Conservation (phyloP, 2,113 vertebrate species). For the Cyanoliseus patagonus region DNA sequence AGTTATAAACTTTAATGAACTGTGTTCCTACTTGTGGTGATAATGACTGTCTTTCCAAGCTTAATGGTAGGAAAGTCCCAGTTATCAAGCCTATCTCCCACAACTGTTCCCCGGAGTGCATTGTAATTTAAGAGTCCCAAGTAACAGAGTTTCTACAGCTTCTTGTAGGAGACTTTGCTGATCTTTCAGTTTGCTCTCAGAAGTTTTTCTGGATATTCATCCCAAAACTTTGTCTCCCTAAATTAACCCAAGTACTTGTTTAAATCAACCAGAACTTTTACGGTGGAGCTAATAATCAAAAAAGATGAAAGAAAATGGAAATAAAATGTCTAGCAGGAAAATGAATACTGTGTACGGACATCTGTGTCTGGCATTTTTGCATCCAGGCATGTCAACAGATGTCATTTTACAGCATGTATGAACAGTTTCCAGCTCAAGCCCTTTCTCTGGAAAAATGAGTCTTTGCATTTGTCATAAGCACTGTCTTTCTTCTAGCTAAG, state of each 20-base stretch:
- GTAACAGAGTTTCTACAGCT: neutral
- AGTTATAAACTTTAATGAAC: slow-evolving; percentile 25
- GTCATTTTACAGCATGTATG: neutral
- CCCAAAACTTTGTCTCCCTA: neutral
- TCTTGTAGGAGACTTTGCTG: neutral
- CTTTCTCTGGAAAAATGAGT: neutral
- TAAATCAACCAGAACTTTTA: neutral
- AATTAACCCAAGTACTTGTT: slow-evolving; percentile 1
- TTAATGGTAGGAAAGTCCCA: neutral
- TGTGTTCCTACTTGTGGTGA: neutral
- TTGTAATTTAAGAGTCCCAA: slow-evolving; percentile 1
- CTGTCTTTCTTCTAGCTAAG: neutral
- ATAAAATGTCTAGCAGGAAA: neutral
- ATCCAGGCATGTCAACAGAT: neutral
- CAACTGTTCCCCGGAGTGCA: neutral
- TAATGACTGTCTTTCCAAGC: slow-evolving; percentile 12
- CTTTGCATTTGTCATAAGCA: neutral
- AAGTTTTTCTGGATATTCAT: neutral
- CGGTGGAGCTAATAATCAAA: neutral
- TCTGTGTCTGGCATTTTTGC: neutral
- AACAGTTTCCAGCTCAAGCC: neutral
- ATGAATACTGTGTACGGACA: accelerated
- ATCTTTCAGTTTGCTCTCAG: neutral
- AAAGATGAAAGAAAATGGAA: neutral
- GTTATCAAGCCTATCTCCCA: slow-evolving; percentile 2